These are phyloP conservation scores for Gadopsis marmoratus DNA, from an alignment of 2,797 vertebrate genomes.

Conservation along the genomic window DNA sequence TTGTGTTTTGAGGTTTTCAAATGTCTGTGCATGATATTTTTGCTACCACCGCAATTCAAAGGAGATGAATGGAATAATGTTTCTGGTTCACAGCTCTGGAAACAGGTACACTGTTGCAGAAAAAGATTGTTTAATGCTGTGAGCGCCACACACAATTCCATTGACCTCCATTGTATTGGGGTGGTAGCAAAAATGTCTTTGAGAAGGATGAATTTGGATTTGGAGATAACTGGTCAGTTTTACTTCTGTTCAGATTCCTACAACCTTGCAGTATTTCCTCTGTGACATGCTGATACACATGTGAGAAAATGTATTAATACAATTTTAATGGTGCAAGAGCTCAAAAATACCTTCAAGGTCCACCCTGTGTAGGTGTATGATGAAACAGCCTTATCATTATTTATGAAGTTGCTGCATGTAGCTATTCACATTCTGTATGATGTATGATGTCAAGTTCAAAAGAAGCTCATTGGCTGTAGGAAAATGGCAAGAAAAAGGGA, in stretches of 20 bases:
- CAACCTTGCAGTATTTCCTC: background rate
- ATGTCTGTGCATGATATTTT: background rate
- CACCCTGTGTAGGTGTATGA: background rate
- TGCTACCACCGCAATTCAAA: too few species aligned
- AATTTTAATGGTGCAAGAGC: background rate
- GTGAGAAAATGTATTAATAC: background rate
- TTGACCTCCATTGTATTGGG: background rate
- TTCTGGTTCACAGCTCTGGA: too few species aligned
- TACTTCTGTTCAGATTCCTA: background rate
- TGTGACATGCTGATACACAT: background rate
- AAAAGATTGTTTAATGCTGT: background rate
- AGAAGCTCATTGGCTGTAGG: background rate
- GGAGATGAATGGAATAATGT: too few species aligned
- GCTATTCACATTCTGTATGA: background rate
- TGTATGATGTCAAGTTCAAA: background rate
- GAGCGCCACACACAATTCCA: background rate
- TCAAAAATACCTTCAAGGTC: constrained; percentile 13
- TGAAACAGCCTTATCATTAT: constrained; percentile 30
- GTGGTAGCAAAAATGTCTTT: background rate
- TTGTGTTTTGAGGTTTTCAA: background rate
- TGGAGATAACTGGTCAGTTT: background rate
- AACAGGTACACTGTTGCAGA: background rate
- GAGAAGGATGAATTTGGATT: background rate
- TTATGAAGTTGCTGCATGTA: background rate
- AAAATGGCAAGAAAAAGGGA: background rate